These are phyloP conservation scores for Papilio polytes DNA, from an alignment of 1,140 invertebrate genomes.

Conservation along the genomic window DNA sequence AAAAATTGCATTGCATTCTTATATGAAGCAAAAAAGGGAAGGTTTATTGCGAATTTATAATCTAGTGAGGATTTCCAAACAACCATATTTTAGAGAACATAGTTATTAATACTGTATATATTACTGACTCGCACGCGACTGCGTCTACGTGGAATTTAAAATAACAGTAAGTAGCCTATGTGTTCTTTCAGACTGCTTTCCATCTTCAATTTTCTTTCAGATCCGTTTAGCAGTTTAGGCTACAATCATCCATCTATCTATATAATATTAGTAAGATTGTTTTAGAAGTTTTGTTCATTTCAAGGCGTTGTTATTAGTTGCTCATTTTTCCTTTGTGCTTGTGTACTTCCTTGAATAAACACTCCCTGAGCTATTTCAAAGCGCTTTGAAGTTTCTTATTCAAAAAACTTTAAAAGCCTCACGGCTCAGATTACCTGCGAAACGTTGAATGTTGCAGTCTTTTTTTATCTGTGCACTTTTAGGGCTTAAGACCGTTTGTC, in stretches of 20 bases:
- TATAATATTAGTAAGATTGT: too few species aligned
- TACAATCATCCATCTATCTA: too few species aligned
- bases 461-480: neutral
- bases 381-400: constrained; percentile 21
- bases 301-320: constrained; percentile 8
- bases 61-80: neutral
- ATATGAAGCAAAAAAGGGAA: too few species aligned
- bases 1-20: too few species aligned
- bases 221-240: too few species aligned
- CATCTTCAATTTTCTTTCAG: too few species aligned
- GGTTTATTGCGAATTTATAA: neutral
- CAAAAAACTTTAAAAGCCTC: constrained; percentile 24
- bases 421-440: constrained; percentile 24
- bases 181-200: too few species aligned
- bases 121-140: too few species aligned
- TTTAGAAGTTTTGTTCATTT: constrained; percentile 8
- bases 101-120: neutral
- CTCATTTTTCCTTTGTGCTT: constrained; percentile 21
- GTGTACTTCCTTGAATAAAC: constrained; percentile 22
- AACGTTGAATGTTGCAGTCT: neutral
- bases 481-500: too few species aligned
- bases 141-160: too few species aligned
- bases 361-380: constrained; percentile 11
- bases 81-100: neutral
- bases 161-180: too few species aligned